Percentiles rank a stretch among this genome's conserved stretches.
Conservation (phyloP, 2,797 vertebrate genomes). For the Cetoscarus ocellatus region DNA sequence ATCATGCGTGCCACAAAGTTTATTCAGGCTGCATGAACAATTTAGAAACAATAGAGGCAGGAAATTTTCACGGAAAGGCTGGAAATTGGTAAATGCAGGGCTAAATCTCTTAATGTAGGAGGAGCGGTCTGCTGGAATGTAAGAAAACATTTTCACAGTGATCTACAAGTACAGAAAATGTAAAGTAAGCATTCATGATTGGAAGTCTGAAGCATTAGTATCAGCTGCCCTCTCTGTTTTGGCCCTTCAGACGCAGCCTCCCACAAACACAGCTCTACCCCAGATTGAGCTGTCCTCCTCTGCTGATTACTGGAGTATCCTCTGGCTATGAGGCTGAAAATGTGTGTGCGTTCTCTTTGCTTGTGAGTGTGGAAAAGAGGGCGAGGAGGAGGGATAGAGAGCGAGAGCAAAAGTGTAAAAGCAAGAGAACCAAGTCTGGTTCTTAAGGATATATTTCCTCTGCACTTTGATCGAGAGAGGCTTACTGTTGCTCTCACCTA, state of each 20-base stretch:
- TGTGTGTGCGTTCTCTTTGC: slow-evolving; percentile 10
- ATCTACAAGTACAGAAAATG: slow-evolving; percentile 30
- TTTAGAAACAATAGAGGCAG: slow-evolving; percentile 43
- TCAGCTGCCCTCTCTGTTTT: slow-evolving; percentile 21
- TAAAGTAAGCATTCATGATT: slow-evolving; percentile 14
- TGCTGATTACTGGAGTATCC: slow-evolving; percentile 59
- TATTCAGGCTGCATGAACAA: slow-evolving; percentile 25
- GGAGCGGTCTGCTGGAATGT: slow-evolving; percentile 16
- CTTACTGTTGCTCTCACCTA: slow-evolving; percentile 20
- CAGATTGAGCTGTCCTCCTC: slow-evolving; percentile 44
- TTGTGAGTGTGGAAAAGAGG: background rate
- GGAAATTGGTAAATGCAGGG: slow-evolving; percentile 32
- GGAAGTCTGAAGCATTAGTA: slow-evolving; percentile 20
- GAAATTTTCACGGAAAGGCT: slow-evolving; percentile 24
- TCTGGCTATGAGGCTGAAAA: slow-evolving; percentile 36
- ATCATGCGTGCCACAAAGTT: slow-evolving; percentile 34
- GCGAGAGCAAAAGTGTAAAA: slow-evolving; percentile 20
- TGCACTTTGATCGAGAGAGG: slow-evolving; percentile 32
- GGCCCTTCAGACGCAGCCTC: slow-evolving; percentile 31
- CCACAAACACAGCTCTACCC: slow-evolving; percentile 30
- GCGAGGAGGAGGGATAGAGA: background rate
- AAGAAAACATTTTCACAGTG: slow-evolving; percentile 36
- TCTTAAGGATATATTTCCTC: slow-evolving; percentile 42
- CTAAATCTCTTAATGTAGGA: slow-evolving; percentile 24
- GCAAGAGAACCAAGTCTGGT: slow-evolving; percentile 16